Evolutionary conservation across 2,888 invertebrate genomes (phyloP).

Genomic region (Scotopteryx bipunctaria): DNA sequence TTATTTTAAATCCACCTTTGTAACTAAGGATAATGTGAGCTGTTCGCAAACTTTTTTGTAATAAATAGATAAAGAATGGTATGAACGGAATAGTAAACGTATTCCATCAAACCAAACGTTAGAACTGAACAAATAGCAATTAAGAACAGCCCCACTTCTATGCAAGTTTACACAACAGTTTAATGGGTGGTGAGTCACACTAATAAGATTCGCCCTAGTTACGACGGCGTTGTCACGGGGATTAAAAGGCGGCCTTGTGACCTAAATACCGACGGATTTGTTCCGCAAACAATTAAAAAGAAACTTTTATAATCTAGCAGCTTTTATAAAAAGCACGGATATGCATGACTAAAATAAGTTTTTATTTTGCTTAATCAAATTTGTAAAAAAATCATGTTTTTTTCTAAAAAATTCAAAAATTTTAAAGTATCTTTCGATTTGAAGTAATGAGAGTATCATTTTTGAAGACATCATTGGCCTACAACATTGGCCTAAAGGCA

Average conservation of each 20-base stretch:
- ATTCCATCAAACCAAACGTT: background rate
- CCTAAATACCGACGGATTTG: slow-evolving; percentile 61
- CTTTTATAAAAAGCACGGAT: background rate
- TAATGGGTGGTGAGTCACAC: slow-evolving; percentile 51
- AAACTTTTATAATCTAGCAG: slow-evolving; percentile 34
- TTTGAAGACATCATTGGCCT: too few species aligned
- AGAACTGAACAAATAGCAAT: background rate
- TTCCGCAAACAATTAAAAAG: slow-evolving; percentile 52
- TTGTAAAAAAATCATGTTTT: too few species aligned
- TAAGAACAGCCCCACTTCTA: slow-evolving; percentile 31
- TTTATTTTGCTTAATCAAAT: too few species aligned
- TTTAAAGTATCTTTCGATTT: too few species aligned
- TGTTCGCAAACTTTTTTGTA: too few species aligned
- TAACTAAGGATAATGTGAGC: too few species aligned
- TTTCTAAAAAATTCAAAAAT: too few species aligned
- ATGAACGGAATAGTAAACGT: background rate
- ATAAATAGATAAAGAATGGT: too few species aligned
- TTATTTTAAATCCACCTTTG: too few species aligned
- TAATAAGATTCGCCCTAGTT: slow-evolving; percentile 54
- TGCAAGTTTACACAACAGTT: slow-evolving; percentile 49
- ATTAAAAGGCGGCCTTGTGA: slow-evolving; percentile 59
- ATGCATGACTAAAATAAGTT: too few species aligned
- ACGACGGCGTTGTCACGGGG: slow-evolving; percentile 54
- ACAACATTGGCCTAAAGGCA: too few species aligned
- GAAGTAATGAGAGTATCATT: too few species aligned